Evolutionary conservation across 1,140 invertebrate genomes (phyloP), one percentile per base, ranked within the genome.

Genomic region (Contarinia nasturtii): DNA sequence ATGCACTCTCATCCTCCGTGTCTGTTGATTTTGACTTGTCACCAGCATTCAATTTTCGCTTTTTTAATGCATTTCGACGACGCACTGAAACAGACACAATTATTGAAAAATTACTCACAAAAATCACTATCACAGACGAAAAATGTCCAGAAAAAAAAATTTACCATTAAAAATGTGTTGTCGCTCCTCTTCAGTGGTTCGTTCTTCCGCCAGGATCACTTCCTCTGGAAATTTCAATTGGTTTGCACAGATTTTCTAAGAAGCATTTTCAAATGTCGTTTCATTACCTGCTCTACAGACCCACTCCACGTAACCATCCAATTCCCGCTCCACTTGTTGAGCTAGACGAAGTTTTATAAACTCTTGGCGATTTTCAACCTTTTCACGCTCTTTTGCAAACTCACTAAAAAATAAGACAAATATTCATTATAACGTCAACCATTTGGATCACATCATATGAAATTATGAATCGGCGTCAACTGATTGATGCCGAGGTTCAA

Each of bases 301-400:
- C 96, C 96, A 99, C 72, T 98, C 93, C 64, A 99, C 85, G 71
- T 99, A 99, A 59, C 95, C 95, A 69, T 98, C 95, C 59, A 99
- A 76, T 74, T 99, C 95, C 68, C 88, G 79, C 71, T 99, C 95
- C 68, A 99, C 80, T 71, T 98, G 94, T 68, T 97, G 92, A 69
- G 95, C 89, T 71, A 93, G 79, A 71, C 95, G 82, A 72, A 98
- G 76, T 76, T 98, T 99, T 69, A 98, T 78, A 80, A 98, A 99
- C 68, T 92, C 89, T 79, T 98, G 88, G 68, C 96, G 82, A 77
- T 98, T 98, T 79, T 99, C 96, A 75, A 99, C 96, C 76, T 97
- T 86, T 75, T 98, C 96, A 86, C 95, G 92, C 78, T 99, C 96
- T 82, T 98, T 99, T 72, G 96, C 96, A 83, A 99, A 99, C 74